Evolutionary conservation across 2,797 vertebrate genomes (phyloP), one percentile per base, ranked within the genome.

Genomic region (Luscinia luscinia): DNA sequence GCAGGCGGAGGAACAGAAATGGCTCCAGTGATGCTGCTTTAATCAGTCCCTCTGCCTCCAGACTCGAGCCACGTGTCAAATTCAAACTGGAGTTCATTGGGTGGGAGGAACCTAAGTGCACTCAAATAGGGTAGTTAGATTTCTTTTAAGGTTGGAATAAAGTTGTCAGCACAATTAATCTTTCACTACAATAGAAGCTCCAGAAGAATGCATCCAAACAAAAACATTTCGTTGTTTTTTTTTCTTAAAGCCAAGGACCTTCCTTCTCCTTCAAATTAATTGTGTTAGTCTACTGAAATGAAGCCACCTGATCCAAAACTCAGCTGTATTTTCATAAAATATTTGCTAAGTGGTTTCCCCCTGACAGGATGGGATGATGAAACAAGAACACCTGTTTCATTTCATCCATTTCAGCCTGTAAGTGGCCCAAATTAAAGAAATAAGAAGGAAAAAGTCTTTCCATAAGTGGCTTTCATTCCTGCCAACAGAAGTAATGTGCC

Each of bases 51-150:
- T 73, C 43, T 72, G 30, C 22, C 43, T 68, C 49, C n/a, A 43
- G 11, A 63, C 17, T n/a, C 24, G 34, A 75, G 45, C 10, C 32
- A 22, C 0, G 2, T 0, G 2, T 54, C 78, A 82, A 38, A 18
- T 28, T 59, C 51, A 59, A 64, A 72, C 1, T 62, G 41, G 16
- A 87, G 11, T 26, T 51, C 40, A 30, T 55, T 17, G 61, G 18
- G 34, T 32, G 16, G 41, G 22, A 88, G 19, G 11, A 63, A 68
- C 14, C 1, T 2, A 14, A 78, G 46, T 9, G 23, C 15, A 41
- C 34, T 63, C 58, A 22, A 3, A 4, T 1, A 70, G 1, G 1
- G 5, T 7, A 34, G 3, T 20, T 14, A 27, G 3, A 23, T 62
- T 48, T 57, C 17, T 63, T 78, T 55, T 48, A 62, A 70, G 2